These are phyloP conservation scores for Benthosema pterotum DNA, from an alignment of 2,797 vertebrate species.

Conservation along the genomic window DNA sequence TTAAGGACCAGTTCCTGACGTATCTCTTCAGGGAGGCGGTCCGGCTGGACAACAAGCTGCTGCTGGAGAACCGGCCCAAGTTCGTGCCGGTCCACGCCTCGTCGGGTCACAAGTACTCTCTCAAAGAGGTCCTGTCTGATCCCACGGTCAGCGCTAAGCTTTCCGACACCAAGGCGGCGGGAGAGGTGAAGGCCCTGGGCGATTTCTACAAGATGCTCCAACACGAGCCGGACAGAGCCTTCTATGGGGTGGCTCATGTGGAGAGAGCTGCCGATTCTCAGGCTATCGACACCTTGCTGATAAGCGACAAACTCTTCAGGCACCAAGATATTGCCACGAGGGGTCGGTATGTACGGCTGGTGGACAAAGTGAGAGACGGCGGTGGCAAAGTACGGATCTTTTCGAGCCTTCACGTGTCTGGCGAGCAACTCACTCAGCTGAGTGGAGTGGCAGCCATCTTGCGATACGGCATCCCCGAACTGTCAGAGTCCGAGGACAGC, in stretches of 20 bases:
- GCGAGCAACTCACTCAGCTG: constrained; percentile 91
- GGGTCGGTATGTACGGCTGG: constrained; percentile 86
- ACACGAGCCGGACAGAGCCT: constrained; percentile 93
- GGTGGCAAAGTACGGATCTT: constrained; percentile 83
- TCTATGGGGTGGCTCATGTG: constrained; percentile 86
- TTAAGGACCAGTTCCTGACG: constrained; percentile 94
- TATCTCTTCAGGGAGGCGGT: constrained; percentile 93
- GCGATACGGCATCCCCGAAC: constrained; percentile 92
- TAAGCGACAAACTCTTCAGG: constrained; percentile 89
- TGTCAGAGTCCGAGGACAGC: constrained; percentile 91
- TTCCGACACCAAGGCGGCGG: constrained; percentile 95
- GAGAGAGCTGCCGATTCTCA: constrained; percentile 81
- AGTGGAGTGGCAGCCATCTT: constrained; percentile 94
- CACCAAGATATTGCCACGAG: constrained; percentile 81
- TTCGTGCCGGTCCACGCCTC: constrained; percentile 96
- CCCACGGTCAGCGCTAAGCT: constrained; percentile 90
- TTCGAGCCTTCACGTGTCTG: constrained; percentile 86
- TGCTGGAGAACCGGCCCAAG: constrained; percentile 94
- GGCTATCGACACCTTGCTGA: constrained; percentile 82
- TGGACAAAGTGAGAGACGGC: constrained; percentile 84
- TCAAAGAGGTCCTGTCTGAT: constrained; percentile 91
- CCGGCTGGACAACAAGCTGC: constrained; percentile 90
- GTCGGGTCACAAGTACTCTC: constrained; percentile 94
- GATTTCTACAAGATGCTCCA: constrained; percentile 99
- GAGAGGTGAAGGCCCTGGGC: constrained; percentile 93